Evolutionary conservation across 2,888 invertebrate genomes (phyloP), one percentile per base, ranked within the genome.

Genomic region (Parapristionchus giblindavisi): DNA sequence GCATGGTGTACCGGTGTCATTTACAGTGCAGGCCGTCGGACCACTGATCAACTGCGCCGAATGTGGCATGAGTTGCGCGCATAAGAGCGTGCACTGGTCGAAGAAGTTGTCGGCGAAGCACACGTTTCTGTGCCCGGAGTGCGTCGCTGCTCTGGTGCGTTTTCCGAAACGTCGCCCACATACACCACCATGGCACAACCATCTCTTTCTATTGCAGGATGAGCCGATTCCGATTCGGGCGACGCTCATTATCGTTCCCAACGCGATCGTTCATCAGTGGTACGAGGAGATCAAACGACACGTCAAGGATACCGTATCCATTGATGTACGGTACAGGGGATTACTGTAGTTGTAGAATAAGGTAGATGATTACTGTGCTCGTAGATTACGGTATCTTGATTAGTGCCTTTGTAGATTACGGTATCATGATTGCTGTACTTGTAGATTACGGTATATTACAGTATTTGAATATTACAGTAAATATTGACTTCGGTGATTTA

Each of bases 221-320:
- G 63, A 73, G 24, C 17, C 52, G 24, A 60, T 73, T 29, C 32
- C 66, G 4, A 91, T 92, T 1, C 89, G 90, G 29, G 91, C 92
- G 0, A 93, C 93, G 0, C 89, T 94, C 65, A 93, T 94, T 79
- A 91, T 94, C 2, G 91, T 93, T 1, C 94, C 94, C 1, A 85
- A 87, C 3, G 89, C 92, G 4, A 92, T 94, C 66, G 90, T 91
- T 81, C 89, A 91, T 78, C 93, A 94, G 87, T 94, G 94, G 94
- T 89, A 91, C 36, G 90, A 92, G 6, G 94, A 94, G 77, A 89
- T 89, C 38, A 68, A 80, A 32, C 89, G 89, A 29, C 83, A 83
- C 56, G 77, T 81, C 70, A 32, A 68, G 32, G 75, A 79, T 1
- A 80, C 87, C n/a, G 80, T 88, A 17, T 77, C 56, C 32, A 80